Evolutionary conservation across 1,140 invertebrate species (phyloP), one percentile per base, ranked within the genome.

Genomic region (Hyles vespertilio): DNA sequence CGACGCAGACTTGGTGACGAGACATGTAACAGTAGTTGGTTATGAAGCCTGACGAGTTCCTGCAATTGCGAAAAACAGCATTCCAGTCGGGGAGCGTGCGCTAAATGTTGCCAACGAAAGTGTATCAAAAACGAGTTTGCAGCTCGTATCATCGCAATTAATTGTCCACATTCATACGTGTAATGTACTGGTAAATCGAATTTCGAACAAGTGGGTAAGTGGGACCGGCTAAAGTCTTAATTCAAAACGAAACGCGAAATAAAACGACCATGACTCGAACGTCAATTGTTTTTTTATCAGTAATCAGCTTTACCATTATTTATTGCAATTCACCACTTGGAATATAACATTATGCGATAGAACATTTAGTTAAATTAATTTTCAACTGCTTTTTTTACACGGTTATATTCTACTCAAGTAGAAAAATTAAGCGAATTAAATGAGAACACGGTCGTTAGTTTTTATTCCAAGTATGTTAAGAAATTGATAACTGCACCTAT

Each of bases 41-140:
- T 67, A 71, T 62, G 72, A 74, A 71, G 72, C 64, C 58, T 32
- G 65, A 64, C 66, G 59, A 59, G 69, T 67, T 68, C 53, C 47
- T 63, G 58, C 51, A 64, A 63, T 75, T 73, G 71, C 65, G 66
- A 69, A 72, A 76, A 76, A 61, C 63, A 49, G 63, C 72, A 80
- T 77, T 70, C 70, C 64, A 40, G 32, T 43, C 32, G 59, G 57
- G 51, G 63, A 69, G 60, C 62, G 58, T 63, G 48, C 63, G 59
- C 63, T 36, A 65, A 56, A 62, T 5, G 61, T 12, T 49, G 53
- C 51, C 56, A 79, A 77, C 69, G 77, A 79, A 81, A 83, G 75
- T 77, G 72, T 72, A 74, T 63, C 46, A 64, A 63, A 61, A 72
- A 73, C 57, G 32, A 12, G 53, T 64, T 62, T 46, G 33, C 32